Evolutionary conservation across 2,888 invertebrate genomes (phyloP).

Genomic region (Rotaria magnacalcarata): DNA sequence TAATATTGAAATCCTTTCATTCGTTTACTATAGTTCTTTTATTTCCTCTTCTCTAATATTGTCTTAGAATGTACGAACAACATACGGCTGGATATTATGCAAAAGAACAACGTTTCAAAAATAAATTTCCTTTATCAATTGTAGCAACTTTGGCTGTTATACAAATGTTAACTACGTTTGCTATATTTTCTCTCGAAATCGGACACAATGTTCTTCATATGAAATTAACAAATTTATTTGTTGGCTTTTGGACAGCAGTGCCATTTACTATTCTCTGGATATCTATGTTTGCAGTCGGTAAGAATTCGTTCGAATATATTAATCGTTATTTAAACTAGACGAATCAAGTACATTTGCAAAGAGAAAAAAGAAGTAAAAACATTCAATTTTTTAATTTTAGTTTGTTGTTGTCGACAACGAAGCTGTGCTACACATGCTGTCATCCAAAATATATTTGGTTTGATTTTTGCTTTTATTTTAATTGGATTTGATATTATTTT

Average conservation of each 20-base stretch:
- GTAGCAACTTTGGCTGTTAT: not conserved
- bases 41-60: not conserved
- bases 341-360: no score
- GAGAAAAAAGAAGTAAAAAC: no score
- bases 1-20: not conserved
- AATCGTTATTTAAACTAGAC: no score
- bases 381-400: not conserved
- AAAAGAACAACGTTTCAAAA: not conserved
- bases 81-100: not conserved
- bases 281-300: not conserved
- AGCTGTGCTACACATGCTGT: slow-evolving; percentile 24
- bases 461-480: not conserved
- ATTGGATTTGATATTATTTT: not conserved
- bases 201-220: not conserved
- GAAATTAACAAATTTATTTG: not conserved
- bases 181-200: not conserved
- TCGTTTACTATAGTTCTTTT: not conserved
- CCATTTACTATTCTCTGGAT: slow-evolving; percentile 18
- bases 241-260: not conserved
- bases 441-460: not conserved
- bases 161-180: slow-evolving; percentile 4
- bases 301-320: not conserved
- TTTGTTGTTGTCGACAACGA: slow-evolving; percentile 15
- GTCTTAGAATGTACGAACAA: not conserved
- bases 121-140: not conserved